Conservation (phyloP, 2,888 invertebrate species). For the Chrysina gloriosa region DNA sequence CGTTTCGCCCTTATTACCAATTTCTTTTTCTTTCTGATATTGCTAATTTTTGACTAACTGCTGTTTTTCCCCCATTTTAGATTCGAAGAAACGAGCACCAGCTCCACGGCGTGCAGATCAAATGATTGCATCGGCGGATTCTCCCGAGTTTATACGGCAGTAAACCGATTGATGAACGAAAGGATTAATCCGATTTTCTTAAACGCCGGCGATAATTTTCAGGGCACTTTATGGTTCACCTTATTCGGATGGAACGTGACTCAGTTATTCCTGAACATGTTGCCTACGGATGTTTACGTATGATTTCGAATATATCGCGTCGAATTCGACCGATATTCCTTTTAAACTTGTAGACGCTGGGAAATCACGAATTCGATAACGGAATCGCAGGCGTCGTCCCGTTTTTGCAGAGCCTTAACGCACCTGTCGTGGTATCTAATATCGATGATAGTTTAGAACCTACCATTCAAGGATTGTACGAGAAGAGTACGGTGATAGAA, state of each 20-base stretch:
- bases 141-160: conserved; percentile 72
- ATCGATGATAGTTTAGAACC: conserved; percentile 79
- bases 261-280: conserved; percentile 78
- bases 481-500: conserved; percentile 74
- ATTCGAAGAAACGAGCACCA: conserved; percentile 68
- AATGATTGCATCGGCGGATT: conserved; percentile 76
- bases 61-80: too few species aligned
- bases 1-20: too few species aligned
- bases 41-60: too few species aligned
- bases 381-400: conserved; percentile 78
- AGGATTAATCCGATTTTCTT: conserved; percentile 67
- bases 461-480: conserved; percentile 70
- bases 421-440: conserved; percentile 77
- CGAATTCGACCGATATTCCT: background rate
- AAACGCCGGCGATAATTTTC: conserved; percentile 87
- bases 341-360: conserved; percentile 73
- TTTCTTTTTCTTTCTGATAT: too few species aligned
- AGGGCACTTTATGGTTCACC: conserved; percentile 88
- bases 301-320: conserved; percentile 49
- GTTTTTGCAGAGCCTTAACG: conserved; percentile 73
- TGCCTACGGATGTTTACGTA: conserved; percentile 83
- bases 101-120: conserved; percentile 69
- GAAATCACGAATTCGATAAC: conserved; percentile 90
- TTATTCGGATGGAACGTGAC: conserved; percentile 80
- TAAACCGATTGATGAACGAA: conserved; percentile 61